Percentiles rank a stretch among this genome's conserved stretches.
These are phyloP conservation scores for Ibidorhyncha struthersii DNA, from an alignment of 2,113 vertebrate species.

Conservation along the genomic window DNA sequence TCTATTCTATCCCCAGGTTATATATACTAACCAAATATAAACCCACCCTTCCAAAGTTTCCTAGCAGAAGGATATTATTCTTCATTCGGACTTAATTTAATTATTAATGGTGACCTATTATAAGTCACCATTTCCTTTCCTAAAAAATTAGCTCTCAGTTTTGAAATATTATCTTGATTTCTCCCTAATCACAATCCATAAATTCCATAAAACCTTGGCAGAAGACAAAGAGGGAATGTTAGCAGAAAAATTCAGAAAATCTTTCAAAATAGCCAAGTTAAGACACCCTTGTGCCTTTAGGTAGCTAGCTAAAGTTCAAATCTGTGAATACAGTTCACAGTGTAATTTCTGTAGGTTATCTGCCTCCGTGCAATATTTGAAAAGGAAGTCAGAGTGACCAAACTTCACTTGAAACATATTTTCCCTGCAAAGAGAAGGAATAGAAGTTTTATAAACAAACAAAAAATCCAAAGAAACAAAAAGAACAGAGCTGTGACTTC, in stretches of 20 bases:
- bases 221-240: neutral
- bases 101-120: neutral
- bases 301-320: neutral
- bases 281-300: neutral
- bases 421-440: neutral
- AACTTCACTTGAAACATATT: neutral
- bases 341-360: neutral
- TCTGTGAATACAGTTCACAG: neutral
- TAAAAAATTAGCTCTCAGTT: neutral
- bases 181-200: neutral
- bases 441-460: neutral
- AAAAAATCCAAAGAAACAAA: neutral
- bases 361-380: neutral
- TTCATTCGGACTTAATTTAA: neutral
- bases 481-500: neutral
- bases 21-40: neutral
- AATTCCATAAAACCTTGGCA: neutral
- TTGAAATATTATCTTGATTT: neutral
- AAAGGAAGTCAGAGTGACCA: neutral
- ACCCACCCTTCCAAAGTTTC: neutral
- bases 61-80: neutral
- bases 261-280: neutral
- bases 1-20: neutral
- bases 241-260: neutral
- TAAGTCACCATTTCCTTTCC: neutral